Percentiles rank a stretch among this genome's conserved stretches.
Conservation (phyloP, 1,140 invertebrate genomes). For the Metopolophium dirhodum region DNA sequence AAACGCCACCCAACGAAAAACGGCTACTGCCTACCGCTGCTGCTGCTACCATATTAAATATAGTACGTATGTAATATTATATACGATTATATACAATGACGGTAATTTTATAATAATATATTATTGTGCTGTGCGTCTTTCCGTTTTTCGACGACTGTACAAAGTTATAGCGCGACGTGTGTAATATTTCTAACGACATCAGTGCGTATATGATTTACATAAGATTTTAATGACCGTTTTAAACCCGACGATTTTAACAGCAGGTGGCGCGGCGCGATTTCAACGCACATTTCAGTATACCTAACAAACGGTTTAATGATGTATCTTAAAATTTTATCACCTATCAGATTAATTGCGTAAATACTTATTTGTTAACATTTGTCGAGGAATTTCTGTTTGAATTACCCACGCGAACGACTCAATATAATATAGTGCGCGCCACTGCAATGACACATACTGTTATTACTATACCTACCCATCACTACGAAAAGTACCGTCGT, state of each 20-base stretch:
- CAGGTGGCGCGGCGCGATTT: conserved; percentile 16
- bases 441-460: not conserved
- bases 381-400: not conserved
- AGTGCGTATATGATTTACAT: not conserved
- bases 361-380: conserved; percentile 12
- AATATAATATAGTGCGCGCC: not conserved
- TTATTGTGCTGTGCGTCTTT: not conserved
- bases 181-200: not conserved
- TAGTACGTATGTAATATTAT: not conserved
- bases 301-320: conserved; percentile 25
- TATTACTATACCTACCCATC: not conserved
- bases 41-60: not conserved
- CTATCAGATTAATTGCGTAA: conserved; percentile 39
- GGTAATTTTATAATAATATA: not conserved
- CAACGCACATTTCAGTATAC: not conserved
- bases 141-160: not conserved
- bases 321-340: conserved; percentile 49
- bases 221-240: conserved; percentile 33
- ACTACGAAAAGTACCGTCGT: not conserved
- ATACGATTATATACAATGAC: not conserved
- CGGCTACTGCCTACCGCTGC: not conserved
- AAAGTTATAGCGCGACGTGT: not conserved
- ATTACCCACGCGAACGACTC: not conserved
- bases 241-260: conserved; percentile 20
- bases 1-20: not conserved